These are phyloP conservation scores for Cardiocondyla obscurior DNA, from an alignment of 1,140 invertebrate genomes.

Conservation along the genomic window DNA sequence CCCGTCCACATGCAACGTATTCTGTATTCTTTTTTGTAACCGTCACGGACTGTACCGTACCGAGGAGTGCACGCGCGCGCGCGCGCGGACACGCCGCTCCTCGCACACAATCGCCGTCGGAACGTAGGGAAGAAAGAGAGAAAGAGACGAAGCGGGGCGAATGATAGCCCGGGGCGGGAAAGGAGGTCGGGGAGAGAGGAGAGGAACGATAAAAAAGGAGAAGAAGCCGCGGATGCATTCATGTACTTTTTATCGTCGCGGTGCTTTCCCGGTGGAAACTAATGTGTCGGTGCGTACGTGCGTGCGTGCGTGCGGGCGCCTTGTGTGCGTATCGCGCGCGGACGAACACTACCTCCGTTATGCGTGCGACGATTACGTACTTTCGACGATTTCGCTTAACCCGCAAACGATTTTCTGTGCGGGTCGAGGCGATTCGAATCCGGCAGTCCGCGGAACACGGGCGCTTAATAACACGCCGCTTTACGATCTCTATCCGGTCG, in stretches of 20 bases:
- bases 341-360: slow-evolving; percentile 55
- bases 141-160: background rate
- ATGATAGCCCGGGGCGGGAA: slow-evolving; percentile 36
- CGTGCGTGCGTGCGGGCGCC: background rate
- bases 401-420: slow-evolving; percentile 50
- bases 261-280: slow-evolving; percentile 21
- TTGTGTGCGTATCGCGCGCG: too few relatives aligned
- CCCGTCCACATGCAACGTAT: slow-evolving; percentile 78
- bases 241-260: slow-evolving; percentile 53
- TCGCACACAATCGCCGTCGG: background rate
- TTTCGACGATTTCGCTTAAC: slow-evolving; percentile 58
- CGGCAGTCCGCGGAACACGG: slow-evolving; percentile 26
- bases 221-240: slow-evolving; percentile 50
- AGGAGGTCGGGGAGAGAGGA: too few relatives aligned
- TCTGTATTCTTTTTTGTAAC: slow-evolving; percentile 78
- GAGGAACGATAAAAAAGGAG: slow-evolving; percentile 23
- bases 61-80: background rate
- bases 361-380: slow-evolving; percentile 54
- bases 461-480: slow-evolving; percentile 42
- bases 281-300: slow-evolving; percentile 1
- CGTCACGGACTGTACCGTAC: slow-evolving; percentile 42
- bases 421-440: slow-evolving; percentile 47
- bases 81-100: background rate
- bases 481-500: slow-evolving; percentile 53
- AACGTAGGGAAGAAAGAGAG: background rate